Conservation (phyloP, 2,888 invertebrate species). For the Steinernema hermaphroditum region DNA sequence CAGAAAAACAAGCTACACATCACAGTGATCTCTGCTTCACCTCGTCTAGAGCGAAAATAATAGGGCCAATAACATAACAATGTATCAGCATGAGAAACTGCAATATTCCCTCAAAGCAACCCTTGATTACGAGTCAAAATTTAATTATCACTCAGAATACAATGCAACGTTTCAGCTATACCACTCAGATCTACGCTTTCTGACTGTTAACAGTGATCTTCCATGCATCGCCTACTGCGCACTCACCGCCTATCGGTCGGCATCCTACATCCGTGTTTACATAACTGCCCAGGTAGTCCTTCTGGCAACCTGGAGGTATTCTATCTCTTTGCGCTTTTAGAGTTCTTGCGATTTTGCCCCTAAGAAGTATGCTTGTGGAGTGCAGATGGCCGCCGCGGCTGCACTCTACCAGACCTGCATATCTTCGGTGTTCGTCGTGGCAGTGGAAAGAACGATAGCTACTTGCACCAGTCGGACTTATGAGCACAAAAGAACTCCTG, state of each 20-base stretch:
- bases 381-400: slow-evolving; percentile 13
- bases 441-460: neutral
- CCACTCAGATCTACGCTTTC: neutral
- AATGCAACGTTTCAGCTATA: neutral
- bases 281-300: neutral
- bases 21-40: no score
- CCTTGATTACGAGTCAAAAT: neutral
- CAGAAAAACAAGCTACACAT: no score
- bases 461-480: neutral
- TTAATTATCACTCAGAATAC: neutral
- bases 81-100: no score
- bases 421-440: neutral
- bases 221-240: slow-evolving; percentile 1
- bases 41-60: no score
- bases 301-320: no score
- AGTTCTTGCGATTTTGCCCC: neutral
- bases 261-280: neutral
- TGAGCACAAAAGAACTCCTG: neutral
- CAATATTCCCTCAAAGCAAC: no score
- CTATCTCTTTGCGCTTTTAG: neutral
- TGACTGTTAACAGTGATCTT: neutral
- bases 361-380: neutral
- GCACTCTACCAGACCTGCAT: slow-evolving; percentile 24
- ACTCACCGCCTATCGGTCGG: neutral
- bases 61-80: no score